Conservation (phyloP, 1,140 invertebrate species). For the Melanaphis sacchari region DNA sequence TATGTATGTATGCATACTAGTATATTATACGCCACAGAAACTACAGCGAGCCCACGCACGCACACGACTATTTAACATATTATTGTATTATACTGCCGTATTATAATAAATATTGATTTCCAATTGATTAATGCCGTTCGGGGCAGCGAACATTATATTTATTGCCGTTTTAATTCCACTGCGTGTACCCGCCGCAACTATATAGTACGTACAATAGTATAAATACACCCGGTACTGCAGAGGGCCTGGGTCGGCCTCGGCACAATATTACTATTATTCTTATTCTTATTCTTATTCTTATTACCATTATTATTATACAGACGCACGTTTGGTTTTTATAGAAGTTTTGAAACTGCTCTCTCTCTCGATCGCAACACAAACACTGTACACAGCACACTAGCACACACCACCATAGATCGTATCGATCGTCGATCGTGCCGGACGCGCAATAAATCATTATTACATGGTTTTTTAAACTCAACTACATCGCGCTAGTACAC, state of each 20-base stretch:
- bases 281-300: background rate
- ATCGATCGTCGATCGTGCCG: constrained; percentile 55
- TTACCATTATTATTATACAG: background rate
- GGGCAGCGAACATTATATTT: background rate
- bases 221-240: background rate
- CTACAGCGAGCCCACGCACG: background rate
- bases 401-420: constrained; percentile 16
- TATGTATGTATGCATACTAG: background rate
- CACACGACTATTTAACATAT: constrained; percentile 37
- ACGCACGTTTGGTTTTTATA: constrained; percentile 1
- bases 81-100: constrained; percentile 21
- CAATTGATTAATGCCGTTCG: constrained; percentile 49
- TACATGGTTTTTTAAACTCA: constrained; percentile 37
- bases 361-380: constrained; percentile 31
- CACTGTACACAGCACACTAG: constrained; percentile 2
- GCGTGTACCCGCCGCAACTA: background rate
- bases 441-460: constrained; percentile 53
- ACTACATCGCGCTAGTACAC: background rate
- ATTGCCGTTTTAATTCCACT: constrained; percentile 33
- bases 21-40: background rate
- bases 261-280: background rate
- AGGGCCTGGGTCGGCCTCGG: background rate
- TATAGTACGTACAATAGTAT: background rate
- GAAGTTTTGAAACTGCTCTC: constrained; percentile 28
- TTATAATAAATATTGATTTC: constrained; percentile 39